Conservation (phyloP, 2,888 invertebrate species). For the Tachystola acroxantha region DNA sequence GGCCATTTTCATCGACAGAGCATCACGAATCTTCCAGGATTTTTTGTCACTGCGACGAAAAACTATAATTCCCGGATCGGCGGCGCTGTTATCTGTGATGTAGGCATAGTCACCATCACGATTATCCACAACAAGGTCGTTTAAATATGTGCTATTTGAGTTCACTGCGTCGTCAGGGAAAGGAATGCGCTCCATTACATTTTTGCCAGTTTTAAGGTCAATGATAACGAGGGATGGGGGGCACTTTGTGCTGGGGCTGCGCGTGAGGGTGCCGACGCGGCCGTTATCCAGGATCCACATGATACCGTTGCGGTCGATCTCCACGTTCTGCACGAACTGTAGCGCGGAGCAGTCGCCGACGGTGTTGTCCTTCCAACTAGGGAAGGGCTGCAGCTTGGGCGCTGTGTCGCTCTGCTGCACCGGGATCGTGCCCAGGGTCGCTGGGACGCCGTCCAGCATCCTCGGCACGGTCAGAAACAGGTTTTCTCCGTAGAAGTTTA, state of each 20-base stretch:
- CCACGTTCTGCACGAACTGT: conserved; percentile 86
- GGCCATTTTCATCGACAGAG: conserved; percentile 80
- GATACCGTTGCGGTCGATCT: conserved; percentile 83
- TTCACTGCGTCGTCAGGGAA: conserved; percentile 80
- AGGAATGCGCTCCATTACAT: conserved; percentile 75
- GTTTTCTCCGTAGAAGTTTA: conserved; percentile 81
- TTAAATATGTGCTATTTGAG: conserved; percentile 79
- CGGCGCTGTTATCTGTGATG: conserved; percentile 83
- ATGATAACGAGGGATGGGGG: conserved; percentile 83
- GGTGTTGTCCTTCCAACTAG: conserved; percentile 83
- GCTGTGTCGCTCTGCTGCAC: conserved; percentile 68
- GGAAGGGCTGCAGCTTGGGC: conserved; percentile 82
- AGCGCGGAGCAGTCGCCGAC: conserved; percentile 82
- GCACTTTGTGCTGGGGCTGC: conserved; percentile 75
- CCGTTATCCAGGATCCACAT: conserved; percentile 86
- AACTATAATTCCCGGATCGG: conserved; percentile 85
- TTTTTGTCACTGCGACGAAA: conserved; percentile 81
- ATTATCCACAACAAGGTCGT: conserved; percentile 86
- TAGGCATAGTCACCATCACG: conserved; percentile 84
- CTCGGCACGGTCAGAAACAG: conserved; percentile 84
- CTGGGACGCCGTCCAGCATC: conserved; percentile 84
- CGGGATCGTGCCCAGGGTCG: conserved; percentile 80
- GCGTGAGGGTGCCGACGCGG: conserved; percentile 79
- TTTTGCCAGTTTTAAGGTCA: conserved; percentile 79
- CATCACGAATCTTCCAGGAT: conserved; percentile 84